Percentiles rank a stretch among this genome's conserved stretches.
Conservation (phyloP, 2,797 vertebrate genomes). For the Phoeniculus purpureus region DNA sequence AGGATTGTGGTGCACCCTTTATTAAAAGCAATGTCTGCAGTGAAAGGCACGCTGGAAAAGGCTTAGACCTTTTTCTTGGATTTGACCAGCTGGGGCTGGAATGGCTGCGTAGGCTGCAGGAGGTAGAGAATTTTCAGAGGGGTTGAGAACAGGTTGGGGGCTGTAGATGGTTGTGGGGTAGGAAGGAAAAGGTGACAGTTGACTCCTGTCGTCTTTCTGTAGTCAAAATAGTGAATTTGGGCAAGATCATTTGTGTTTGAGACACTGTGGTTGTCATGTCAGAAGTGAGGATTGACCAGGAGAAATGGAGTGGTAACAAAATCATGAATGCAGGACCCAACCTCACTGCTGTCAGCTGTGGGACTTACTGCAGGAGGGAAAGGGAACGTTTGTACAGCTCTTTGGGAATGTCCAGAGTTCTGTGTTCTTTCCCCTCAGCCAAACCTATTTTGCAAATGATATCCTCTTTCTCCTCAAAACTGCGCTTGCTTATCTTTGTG, state of each 20-base stretch:
- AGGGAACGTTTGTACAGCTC: not conserved
- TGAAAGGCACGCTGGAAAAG: slow-evolving; percentile 41
- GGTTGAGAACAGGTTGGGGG: not conserved
- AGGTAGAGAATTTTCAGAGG: not conserved
- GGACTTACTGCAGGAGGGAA: not conserved
- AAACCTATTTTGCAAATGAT: not conserved
- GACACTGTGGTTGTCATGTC: not conserved
- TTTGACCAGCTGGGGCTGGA: slow-evolving; percentile 28
- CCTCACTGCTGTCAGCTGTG: not conserved
- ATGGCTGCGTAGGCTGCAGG: not conserved
- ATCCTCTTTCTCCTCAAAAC: not conserved
- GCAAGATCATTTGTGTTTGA: not conserved
- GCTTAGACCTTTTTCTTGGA: slow-evolving; percentile 65
- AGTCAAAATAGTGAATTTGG: not conserved
- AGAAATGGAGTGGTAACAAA: not conserved
- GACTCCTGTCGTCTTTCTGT: not conserved
- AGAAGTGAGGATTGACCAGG: not conserved
- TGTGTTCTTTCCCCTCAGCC: rapidly evolving
- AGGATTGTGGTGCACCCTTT: slow-evolving; percentile 57
- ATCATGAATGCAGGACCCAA: rapidly evolving
- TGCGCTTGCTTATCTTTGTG: not conserved
- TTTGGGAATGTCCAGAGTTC: not conserved
- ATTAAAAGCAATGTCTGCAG: slow-evolving; percentile 52
- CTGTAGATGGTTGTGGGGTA: not conserved
- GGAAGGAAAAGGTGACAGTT: not conserved